Evolutionary conservation across 2,888 invertebrate genomes (phyloP).

Genomic region (Drosophila anomalata): DNA sequence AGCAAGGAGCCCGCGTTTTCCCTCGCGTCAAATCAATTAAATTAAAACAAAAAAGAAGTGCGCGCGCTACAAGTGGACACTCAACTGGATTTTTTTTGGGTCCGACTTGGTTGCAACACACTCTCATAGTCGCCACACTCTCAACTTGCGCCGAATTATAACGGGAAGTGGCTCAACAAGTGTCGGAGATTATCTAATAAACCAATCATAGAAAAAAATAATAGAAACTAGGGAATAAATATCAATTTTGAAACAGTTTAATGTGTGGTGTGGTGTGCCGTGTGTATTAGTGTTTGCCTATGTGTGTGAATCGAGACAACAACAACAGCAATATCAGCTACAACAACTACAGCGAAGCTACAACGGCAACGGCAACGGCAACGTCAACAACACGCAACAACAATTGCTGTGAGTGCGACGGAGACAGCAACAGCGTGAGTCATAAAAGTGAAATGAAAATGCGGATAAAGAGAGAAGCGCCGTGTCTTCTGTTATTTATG

Average conservation of each 20-base stretch:
- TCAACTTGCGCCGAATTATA: constrained; percentile 28
- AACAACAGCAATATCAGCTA: constrained; percentile 32
- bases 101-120: constrained; percentile 34
- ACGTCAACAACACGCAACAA: constrained; percentile 69
- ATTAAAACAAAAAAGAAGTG: constrained; percentile 49
- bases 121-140: background rate
- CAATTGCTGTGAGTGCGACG: constrained; percentile 77
- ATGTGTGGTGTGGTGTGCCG: constrained; percentile 31
- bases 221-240: constrained; percentile 39
- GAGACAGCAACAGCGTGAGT: constrained; percentile 83
- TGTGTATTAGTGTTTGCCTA: constrained; percentile 38
- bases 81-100: constrained; percentile 37
- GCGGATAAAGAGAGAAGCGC: constrained; percentile 88
- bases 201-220: constrained; percentile 57
- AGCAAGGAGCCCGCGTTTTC: constrained; percentile 33
- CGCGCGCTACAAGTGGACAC: constrained; percentile 61
- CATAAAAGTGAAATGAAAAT: constrained; percentile 85
- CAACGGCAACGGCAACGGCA: constrained; percentile 71
- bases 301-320: constrained; percentile 63
- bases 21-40: constrained; percentile 46
- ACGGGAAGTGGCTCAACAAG: constrained; percentile 76
- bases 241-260: constrained; percentile 55
- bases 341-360: constrained; percentile 61
- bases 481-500: constrained; percentile 87
- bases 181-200: constrained; percentile 75